Evolutionary conservation across 1,140 invertebrate genomes (phyloP), one percentile per base, ranked within the genome.

Genomic region (Drosophila pachea): DNA sequence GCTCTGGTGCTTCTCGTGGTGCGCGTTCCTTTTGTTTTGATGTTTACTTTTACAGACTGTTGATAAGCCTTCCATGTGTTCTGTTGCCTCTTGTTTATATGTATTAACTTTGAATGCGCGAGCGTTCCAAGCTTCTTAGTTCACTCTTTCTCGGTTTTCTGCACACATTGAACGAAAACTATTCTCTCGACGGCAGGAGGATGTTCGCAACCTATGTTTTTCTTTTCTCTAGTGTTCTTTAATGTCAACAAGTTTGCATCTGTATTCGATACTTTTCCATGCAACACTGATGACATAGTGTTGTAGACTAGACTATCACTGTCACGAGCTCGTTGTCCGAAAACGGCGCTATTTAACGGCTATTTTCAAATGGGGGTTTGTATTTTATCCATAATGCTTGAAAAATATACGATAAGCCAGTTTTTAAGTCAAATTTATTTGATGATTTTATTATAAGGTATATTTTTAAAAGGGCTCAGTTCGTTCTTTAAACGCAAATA

Each of bases 31-130:
- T 31, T 58, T 66, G 54, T 60, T 48, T 61, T 67, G 50, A 61
- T 71, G 63, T 67, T 71, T 66, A 71, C 68, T 70, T 70, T 70
- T n/a, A 31, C 62, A 56, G 38, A 14, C 52, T n/a, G 49, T 16
- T 43, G 54, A 38, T 22, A 16, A 8, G 8, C 14, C 36, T 64
- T 62, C 31, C 36, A 54, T 54, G 36, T 35, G 35, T 42, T 61
- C 14, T 11, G 36, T 36, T 29, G 11, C 7, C 43, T 56, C 7
- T 35, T 38, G 14, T 31, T 31, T 29, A 47, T 47, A 42, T 42
- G 9, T 12, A n/a, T 42, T n/a, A 6, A 42, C 5, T 49, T 38
- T 31, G 52, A 5, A 22, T 14, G 16, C 16, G 45, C 45, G 33
- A 7, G 48, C 32, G 14, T 35, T 53, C 7, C 6, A 7, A 36